Base-by-base conservation (phyloP, 2,113 vertebrate genomes). In the Aspiorhynchus laticeps region DNA sequence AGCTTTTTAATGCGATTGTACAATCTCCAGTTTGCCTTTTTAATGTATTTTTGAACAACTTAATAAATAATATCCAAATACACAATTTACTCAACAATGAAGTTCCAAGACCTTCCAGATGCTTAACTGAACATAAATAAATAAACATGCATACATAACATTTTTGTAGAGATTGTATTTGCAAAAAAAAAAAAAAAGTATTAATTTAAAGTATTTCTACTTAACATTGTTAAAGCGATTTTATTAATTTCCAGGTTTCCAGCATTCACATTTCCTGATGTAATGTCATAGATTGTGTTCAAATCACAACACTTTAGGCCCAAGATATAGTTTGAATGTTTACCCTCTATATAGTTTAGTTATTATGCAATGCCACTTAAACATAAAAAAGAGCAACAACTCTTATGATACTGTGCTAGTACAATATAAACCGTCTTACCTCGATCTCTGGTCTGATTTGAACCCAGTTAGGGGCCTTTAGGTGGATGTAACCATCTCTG, bases 391-490 rank as follows among this genome's bases (percentile, higher is more conserved):
- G 19, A 56, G 17, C 5, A 36, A 10, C 24, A 21, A 63, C 9
- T 79, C 2, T 80, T n/a, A 14, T 38, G 2, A 36, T 61, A 38
- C 19, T 17, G 53, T 80, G 33, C 12, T 24, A 80, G 24, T 81
- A 65, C 24, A 65, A 43, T 19, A 21, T 46, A 81, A 63, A 65
- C 36, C 14, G 3, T 67, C 59, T 82, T 82, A 82, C 80, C 80
- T 82, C n/a, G 46, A 82, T 43, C 80, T 19, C 15, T 31, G n/a
- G 36, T 65, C 36, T 65, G 36, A 81, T 28, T 9, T 46, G 38
- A 81, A 28, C 36, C 36, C 79, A 63, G 41, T 26, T 81, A 26
- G 28, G 61, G 56, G 36, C 38, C 15, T 28, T 56, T 17, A 82
- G 59, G 17, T 82, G 59, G 15, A 67, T 31, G 38, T 7, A 19